Evolutionary conservation across 2,888 invertebrate species (phyloP), one percentile per base, ranked within the genome.

Genomic region (Drosophila siamana): DNA sequence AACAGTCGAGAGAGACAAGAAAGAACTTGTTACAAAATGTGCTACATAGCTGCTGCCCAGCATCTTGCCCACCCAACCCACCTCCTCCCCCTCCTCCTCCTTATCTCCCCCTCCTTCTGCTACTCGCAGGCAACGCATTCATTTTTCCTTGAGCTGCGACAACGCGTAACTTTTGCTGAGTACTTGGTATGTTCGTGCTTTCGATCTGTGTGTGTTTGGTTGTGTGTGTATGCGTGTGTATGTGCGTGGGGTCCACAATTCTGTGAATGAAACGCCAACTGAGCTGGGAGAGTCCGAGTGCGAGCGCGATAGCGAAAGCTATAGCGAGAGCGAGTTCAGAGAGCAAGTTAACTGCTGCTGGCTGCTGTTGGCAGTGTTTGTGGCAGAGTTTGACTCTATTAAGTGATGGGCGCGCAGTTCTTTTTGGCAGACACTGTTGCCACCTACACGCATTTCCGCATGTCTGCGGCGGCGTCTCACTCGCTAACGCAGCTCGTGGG

Each of bases 391-490:
- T 71, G 78, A 80, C 86, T 89, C 79, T 82, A 81, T 82, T 88
- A 80, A 81, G 78, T 84, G 84, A 78, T 80, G 83, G 89, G 89
- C 76, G 80, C 79, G 43, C 90, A 89, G 89, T 62, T 67, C 33
- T 33, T 74, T 59, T 56, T 69, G 67, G 64, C 64, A 52, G 60
- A 13, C 51, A 46, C 61, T 60, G 52, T 52, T 56, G 59, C 59
- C 73, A 56, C 76, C 71, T 69, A 70, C 72, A 74, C 69, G 63
- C 69, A 72, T 50, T 61, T 66, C 59, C 50, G 52, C 71, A 40
- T 41, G 40, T 70, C 70, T 56, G 52, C 56, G 19, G 52, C 56
- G 19, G 50, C 50, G 47, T 46, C 41, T 48, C 26, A 33, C 15
- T 16, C 22, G 5, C 22, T 46, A 15, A 22, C 28, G 13, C 9